Conservation (phyloP, 2,113 vertebrate species). For the Aphyosemion australe region DNA sequence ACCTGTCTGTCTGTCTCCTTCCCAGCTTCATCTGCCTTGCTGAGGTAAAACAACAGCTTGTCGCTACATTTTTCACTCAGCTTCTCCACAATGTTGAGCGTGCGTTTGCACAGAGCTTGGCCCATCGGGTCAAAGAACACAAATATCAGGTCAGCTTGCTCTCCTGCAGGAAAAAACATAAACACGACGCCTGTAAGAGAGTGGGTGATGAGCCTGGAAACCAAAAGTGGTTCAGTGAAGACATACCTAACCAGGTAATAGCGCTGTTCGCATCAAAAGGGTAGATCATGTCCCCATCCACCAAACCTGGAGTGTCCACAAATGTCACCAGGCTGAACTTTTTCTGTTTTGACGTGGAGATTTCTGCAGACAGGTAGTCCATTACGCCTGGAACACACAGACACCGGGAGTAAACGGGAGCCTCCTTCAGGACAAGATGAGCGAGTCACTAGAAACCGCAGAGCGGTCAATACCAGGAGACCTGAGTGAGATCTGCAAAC, state of each 20-base stretch:
- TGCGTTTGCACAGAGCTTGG: conserved; percentile 85
- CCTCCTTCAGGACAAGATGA: conserved; percentile 1
- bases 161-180: conserved; percentile 64
- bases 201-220: background rate
- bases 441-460: conserved; percentile 31
- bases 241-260: conserved; percentile 81
- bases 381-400: conserved; percentile 72
- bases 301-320: conserved; percentile 82
- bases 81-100: conserved; percentile 82
- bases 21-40: conserved; percentile 81
- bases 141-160: conserved; percentile 82
- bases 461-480: conserved; percentile 55
- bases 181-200: background rate
- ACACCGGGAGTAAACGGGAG: conserved; percentile 14
- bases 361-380: conserved; percentile 82
- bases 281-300: conserved; percentile 84
- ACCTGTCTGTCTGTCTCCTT: conserved; percentile 82
- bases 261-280: conserved; percentile 81
- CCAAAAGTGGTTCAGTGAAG: background rate
- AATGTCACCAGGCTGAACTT: conserved; percentile 84
- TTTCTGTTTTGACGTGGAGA: conserved; percentile 85
- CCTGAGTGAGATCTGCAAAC: conserved; percentile 20
- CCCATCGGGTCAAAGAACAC: conserved; percentile 86
- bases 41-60: conserved; percentile 82
- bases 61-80: conserved; percentile 79